Base-by-base conservation (phyloP, 2,797 vertebrate genomes). In the Melopsittacus undulatus region DNA sequence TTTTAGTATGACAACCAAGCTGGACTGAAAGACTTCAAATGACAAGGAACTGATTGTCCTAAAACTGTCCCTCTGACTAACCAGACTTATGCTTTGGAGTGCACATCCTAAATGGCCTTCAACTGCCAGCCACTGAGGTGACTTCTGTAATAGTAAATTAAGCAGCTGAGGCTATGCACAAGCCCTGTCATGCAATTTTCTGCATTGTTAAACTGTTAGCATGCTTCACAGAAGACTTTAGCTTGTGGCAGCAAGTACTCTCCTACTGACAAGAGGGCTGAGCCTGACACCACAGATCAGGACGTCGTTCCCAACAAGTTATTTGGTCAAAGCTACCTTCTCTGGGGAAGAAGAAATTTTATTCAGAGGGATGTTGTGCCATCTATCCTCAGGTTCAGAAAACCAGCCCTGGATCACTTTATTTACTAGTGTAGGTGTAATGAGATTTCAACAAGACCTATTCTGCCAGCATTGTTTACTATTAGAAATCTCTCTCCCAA, bases 351-450 rank as follows among this genome's bases (percentile, higher is more conserved):
- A 81, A 88, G 17, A 48, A 48, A 26, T 83, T 84, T 83, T 87
- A 61, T 87, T 74, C 29, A 57, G 51, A 63, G 8, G 17, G 43
- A 52, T 74, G 40, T 45, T 87, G 67, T 73, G 36, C 36, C 45
- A 49, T 26, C 56, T 74, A 12, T 48, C 22, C 20, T 84, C 36
- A 49, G 32, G 59, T 80, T 90, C 70, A 90, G 67, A 61, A 34
- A 87, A 68, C 40, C 64, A 36, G 30, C 38, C 38, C 52, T 75
- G 42, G 51, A 64, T 77, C 0, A 0, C 26, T 95, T 90, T 95
- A 80, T 95, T 96, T 95, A 77, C 83, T 72, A 87, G 56, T 49
- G 78, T 95, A 95, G 95, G 92, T 87, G 92, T 94, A 90, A 87
- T 68, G 26, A 89, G 86, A 94, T 89, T 87, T 94, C 3, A 0